Base-by-base conservation (phyloP, 2,888 invertebrate genomes). In the Leucoma salicis region DNA sequence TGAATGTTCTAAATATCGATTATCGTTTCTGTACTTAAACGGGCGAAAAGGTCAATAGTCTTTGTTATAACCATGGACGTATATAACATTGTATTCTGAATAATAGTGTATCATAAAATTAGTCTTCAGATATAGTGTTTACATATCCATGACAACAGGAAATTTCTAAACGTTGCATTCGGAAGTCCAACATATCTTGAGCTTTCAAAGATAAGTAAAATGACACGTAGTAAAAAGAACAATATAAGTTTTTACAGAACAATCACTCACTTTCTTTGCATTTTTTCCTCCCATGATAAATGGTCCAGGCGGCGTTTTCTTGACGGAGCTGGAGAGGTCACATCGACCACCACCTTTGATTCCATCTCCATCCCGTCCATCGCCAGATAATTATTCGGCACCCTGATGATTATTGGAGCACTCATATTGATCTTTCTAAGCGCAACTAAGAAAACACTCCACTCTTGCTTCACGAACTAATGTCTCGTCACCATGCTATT, bases 241-340 rank as follows among this genome's bases (percentile, higher is more conserved):
- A 73, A 52, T 36, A 39, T 47, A 34, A 54, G 42, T n/a, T 14
- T 29, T 63, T 18, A 25, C 39, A 38, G 29, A 37, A 37, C 14
- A 12, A 49, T 43, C 31, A 92, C 95, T 91, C 84, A 96, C 96
- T 96, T 96, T 74, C 96, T 91, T 79, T 96, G 95, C 65, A 96
- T 90, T 75, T 96, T 97, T 76, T 96, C 96, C 70, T 96, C 96
- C 93, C 95, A 95, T 45, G 95, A 90, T 31, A 96, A 82, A 75
- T 97, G 96, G 75, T 96, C 96, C 64, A 96, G 85, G 39, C 95
- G 91, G 42, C 96, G 91, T 74, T 96, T 96, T 65, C 89, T 73
- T 46, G 89, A 84, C 32, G 82, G 75, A 38, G 76, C 57, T 40
- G 77, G 70, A 21, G 82, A 68, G 35, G 72, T 62, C 49, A 76